Conservation (phyloP, 1,140 invertebrate genomes). For the Leptopilina clavipes region DNA sequence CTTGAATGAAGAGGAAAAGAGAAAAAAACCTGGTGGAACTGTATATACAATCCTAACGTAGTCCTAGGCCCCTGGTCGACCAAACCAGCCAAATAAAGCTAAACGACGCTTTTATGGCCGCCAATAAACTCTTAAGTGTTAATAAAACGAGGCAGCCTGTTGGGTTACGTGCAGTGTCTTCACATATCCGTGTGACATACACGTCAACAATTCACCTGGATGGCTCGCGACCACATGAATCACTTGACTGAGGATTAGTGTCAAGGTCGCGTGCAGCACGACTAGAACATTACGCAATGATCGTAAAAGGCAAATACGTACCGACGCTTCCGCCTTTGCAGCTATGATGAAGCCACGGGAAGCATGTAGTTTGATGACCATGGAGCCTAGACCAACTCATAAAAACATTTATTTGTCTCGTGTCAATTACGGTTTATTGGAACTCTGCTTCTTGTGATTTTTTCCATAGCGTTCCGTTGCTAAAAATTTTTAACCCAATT, state of each 20-base stretch:
- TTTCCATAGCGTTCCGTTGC: too few species aligned
- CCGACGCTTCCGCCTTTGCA: constrained; percentile 47
- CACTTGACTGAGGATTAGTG: constrained; percentile 63
- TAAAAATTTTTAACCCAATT: too few species aligned
- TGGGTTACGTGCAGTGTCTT: constrained; percentile 53
- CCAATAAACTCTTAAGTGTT: constrained; percentile 76
- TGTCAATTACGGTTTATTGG: neutral
- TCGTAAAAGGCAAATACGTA: constrained; percentile 64
- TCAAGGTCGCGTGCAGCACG: constrained; percentile 67
- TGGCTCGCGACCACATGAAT: constrained; percentile 61
- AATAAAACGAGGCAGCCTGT: constrained; percentile 67
- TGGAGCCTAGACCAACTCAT: neutral
- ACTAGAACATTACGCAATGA: constrained; percentile 63
- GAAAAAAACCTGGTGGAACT: constrained; percentile 39
- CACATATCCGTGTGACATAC: constrained; percentile 51
- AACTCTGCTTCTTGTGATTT: neutral
- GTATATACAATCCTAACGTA: constrained; percentile 47
- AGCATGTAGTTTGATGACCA: constrained; percentile 20
- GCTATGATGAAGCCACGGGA: neutral
- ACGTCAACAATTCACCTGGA: constrained; percentile 54
- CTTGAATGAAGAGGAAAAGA: constrained; percentile 46
- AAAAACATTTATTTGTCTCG: neutral
- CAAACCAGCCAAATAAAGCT: constrained; percentile 68
- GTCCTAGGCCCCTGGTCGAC: constrained; percentile 49
- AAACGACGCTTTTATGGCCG: constrained; percentile 72